These are phyloP conservation scores for Eupithecia abbreviata DNA, from an alignment of 2,888 invertebrate species.

Conservation along the genomic window DNA sequence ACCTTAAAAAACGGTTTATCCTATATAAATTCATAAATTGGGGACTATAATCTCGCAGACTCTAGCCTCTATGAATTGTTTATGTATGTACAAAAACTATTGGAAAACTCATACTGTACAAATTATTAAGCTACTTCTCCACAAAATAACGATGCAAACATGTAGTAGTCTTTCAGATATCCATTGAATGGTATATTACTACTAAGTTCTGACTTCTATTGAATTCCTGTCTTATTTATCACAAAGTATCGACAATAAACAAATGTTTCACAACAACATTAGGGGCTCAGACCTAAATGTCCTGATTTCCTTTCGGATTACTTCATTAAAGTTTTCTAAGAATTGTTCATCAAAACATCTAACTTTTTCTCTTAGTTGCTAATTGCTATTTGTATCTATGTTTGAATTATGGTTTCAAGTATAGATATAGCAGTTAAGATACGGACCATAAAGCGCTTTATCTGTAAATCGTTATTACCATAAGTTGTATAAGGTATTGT, in stretches of 20 bases:
- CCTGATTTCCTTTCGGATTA: conserved; percentile 13
- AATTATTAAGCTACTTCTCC: too few relatives aligned
- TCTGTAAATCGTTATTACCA: background rate
- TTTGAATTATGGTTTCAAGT: background rate
- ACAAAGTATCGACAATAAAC: conserved; percentile 51
- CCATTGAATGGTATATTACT: background rate
- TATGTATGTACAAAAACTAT: too few relatives aligned
- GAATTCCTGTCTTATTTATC: conserved; percentile 4
- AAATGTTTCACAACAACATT: conserved; percentile 47
- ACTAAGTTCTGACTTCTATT: background rate
- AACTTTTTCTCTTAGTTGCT: background rate
- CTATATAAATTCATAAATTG: background rate
- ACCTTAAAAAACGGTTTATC: background rate
- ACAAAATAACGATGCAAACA: background rate
- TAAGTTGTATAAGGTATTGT: background rate
- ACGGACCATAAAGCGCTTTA: background rate
- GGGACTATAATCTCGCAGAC: background rate
- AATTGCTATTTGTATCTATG: background rate
- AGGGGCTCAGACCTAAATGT: conserved; percentile 25
- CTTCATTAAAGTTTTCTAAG: background rate
- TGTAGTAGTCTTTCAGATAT: conserved; percentile 19
- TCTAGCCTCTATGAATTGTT: too few relatives aligned
- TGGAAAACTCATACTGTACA: too few relatives aligned
- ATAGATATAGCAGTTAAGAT: background rate
- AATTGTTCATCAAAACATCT: background rate